phyloP scores from a whole-genome alignment of 2,113 vertebrate species.

The Mastomys natalensis region DNA sequence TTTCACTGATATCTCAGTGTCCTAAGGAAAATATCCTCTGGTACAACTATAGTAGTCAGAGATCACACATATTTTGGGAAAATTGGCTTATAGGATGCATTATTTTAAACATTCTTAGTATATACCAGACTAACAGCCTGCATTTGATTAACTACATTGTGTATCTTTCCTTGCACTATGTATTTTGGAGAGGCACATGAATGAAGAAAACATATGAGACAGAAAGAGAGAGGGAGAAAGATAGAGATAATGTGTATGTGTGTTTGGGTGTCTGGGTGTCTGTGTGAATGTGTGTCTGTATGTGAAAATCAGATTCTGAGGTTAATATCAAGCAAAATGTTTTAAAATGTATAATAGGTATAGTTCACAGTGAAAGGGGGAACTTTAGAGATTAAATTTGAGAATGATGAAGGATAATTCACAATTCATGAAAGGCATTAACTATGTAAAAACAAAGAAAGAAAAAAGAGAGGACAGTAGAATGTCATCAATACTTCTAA shows the following conservation, averaged over 20 bases:
- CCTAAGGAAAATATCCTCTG: neutral
- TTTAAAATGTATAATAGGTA: neutral
- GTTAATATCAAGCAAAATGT: constrained; percentile 8
- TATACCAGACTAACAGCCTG: neutral
- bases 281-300: too few relatives aligned
- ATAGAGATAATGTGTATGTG: neutral
- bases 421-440: constrained; percentile 8
- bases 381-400: neutral
- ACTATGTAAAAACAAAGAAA: constrained; percentile 29
- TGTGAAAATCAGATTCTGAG: neutral
- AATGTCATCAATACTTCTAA: constrained; percentile 42
- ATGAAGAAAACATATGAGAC: neutral
- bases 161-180: neutral
- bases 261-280: too few relatives aligned
- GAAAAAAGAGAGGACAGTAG: constrained; percentile 24
- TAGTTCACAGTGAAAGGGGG: neutral
- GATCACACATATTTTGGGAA: neutral
- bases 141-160: neutral
- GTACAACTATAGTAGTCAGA: neutral
- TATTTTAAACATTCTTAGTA: neutral
- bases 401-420: neutral
- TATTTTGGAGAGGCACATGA: neutral
- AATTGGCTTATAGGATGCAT: neutral
- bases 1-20: neutral
- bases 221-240: neutral